Conservation (phyloP, 1,140 invertebrate species). For the Pinna nobilis region DNA sequence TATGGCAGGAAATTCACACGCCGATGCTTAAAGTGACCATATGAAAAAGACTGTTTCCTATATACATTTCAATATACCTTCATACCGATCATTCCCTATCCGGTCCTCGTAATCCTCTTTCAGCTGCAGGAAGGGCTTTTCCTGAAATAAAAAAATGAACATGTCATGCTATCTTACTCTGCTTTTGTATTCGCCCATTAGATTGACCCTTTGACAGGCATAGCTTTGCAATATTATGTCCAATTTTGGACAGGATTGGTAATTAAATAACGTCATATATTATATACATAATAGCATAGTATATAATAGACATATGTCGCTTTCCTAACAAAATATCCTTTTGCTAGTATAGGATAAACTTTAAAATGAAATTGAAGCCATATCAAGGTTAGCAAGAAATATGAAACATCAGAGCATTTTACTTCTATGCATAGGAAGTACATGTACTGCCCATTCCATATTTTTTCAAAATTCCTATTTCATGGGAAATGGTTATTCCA, state of each 20-base stretch:
- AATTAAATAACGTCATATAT: background rate
- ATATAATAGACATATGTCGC: background rate
- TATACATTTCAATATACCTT: constrained; percentile 72
- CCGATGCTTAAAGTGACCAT: background rate
- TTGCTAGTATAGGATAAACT: background rate
- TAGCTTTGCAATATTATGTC: background rate
- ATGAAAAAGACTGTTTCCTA: background rate
- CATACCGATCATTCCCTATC: constrained; percentile 79
- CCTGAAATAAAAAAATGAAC: constrained; percentile 42
- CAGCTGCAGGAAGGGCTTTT: constrained; percentile 51
- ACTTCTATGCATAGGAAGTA: background rate
- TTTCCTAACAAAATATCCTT: background rate
- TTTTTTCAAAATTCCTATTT: background rate
- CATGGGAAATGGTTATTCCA: background rate
- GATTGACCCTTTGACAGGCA: background rate
- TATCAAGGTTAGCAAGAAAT: background rate
- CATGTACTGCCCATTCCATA: background rate
- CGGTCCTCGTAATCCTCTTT: constrained; percentile 43
- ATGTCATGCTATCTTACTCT: background rate
- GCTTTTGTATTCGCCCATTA: no score
- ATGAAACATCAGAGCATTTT: no score
- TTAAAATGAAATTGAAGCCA: background rate
- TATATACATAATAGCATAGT: background rate
- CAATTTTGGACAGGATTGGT: background rate
- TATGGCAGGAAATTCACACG: background rate